Percentiles rank a stretch among this genome's conserved stretches.
These are phyloP conservation scores for Xerus rutilus DNA, from an alignment of 2,797 vertebrate genomes.

Conservation along the genomic window DNA sequence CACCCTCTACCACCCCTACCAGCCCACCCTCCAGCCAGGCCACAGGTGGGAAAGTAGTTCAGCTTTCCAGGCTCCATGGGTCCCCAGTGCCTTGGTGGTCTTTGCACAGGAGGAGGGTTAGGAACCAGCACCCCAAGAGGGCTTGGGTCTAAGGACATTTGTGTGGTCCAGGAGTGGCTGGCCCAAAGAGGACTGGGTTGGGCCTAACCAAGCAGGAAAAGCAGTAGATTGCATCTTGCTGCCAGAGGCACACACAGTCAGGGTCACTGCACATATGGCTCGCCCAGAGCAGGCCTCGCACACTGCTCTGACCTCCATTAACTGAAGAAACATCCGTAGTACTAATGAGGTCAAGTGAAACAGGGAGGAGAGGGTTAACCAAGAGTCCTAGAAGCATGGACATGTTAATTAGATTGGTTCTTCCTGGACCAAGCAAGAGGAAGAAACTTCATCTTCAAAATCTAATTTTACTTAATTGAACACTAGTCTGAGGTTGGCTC, in stretches of 20 bases:
- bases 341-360: conserved; percentile 50
- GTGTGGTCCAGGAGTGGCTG: neutral
- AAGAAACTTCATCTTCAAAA: conserved; percentile 72
- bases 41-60: neutral
- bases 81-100: neutral
- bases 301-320: neutral
- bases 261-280: neutral
- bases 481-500: conserved; percentile 56
- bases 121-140: neutral
- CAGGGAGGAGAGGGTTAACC: conserved; percentile 28
- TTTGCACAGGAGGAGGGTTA: neutral
- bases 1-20: accelerated
- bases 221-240: neutral
- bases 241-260: too few species aligned
- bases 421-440: conserved; percentile 63
- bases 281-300: neutral
- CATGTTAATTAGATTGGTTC: conserved; percentile 75
- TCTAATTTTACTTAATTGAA: conserved; percentile 76
- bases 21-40: neutral
- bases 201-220: neutral
- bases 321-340: neutral
- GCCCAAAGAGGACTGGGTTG: neutral
- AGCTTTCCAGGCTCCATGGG: neutral
- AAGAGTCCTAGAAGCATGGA: conserved; percentile 14
- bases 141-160: neutral